Evolutionary conservation across 2,113 vertebrate genomes (phyloP), one percentile per base, ranked within the genome.

Genomic region (Himantopus leucocephalus): DNA sequence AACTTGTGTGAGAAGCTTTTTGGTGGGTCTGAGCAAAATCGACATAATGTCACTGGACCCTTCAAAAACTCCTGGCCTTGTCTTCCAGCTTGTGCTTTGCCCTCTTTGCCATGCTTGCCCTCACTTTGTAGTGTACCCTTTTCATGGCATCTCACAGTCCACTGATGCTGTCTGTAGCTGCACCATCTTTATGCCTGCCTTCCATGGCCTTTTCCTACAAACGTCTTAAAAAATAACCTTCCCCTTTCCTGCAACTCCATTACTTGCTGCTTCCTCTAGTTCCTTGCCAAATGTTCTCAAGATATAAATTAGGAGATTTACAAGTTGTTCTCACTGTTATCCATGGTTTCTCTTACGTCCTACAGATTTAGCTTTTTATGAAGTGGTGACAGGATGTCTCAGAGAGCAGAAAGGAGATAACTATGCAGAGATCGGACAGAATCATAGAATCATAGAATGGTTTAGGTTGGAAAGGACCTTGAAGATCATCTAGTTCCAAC

Each of bases 31-130:
- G 37, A 76, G n/a, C 34, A 86, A 71, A 70, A 55, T 2, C 14
- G 45, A 39, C 13, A 19, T 41, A 2, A 18, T 88, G 91, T 64
- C 17, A 17, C 26, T 27, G 15, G 41, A 60, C 30, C 14, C 14
- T 71, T 90, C 21, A 77, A 58, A 84, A 87, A 29, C 10, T 70
- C 23, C 63, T 27, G 29, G 30, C 27, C 21, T 66, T 74, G n/a
- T 20, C 55, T 55, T 53, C 32, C 60, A 84, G 30, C 16, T 43
- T 43, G 4, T 48, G 14, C 35, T 80, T 82, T 56, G 18, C 6
- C 7, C 6, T 64, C 22, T 34, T 67, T 2, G 0, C n/a, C 4
- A 2, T 22, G 6, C 56, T 50, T 74, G 19, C 50, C 11, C 26
- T 78, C 39, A 14, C 11, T 48, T 71, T 58, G 41, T 56, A 12